These are phyloP conservation scores for Diadegma fenestrale DNA, from an alignment of 2,888 invertebrate genomes.

Conservation along the genomic window DNA sequence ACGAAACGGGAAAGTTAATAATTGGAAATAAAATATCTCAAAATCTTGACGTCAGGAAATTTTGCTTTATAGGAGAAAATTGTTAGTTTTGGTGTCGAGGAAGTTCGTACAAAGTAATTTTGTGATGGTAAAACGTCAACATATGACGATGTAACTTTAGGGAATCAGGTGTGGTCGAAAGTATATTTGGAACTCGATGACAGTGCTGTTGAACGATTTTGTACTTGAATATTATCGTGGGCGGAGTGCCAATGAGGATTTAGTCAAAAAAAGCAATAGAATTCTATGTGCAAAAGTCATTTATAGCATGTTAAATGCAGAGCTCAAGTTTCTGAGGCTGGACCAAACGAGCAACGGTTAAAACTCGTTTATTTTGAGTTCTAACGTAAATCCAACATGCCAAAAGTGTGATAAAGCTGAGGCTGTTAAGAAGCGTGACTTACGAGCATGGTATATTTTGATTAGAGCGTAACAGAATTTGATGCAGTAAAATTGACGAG, in stretches of 20 bases:
- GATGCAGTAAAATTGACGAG: conserved; percentile 50
- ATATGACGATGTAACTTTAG: too few species aligned
- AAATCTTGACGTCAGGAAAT: too few species aligned
- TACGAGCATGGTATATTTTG: conserved; percentile 48
- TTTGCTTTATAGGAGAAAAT: too few species aligned
- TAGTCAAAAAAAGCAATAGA: not conserved
- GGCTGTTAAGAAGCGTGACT: conserved; percentile 35
- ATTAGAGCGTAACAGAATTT: conserved; percentile 49
- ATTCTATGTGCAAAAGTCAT: conserved; percentile 29
- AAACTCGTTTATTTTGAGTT: conserved; percentile 32
- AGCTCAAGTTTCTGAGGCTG: not conserved
- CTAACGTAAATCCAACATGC: conserved; percentile 3
- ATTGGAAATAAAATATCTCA: too few species aligned
- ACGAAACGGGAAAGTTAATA: too few species aligned
- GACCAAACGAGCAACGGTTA: conserved; percentile 19
- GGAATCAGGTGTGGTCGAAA: not conserved
- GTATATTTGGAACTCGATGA: not conserved
- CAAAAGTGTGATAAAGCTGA: conserved; percentile 27
- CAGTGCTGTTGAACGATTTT: not conserved
- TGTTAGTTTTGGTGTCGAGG: too few species aligned
- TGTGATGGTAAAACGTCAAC: too few species aligned
- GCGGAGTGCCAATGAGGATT: not conserved
- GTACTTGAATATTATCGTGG: not conserved
- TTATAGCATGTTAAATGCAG: conserved; percentile 15
- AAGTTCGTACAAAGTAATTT: too few species aligned